Conservation (phyloP, 2,888 invertebrate genomes). For the Anoplius nigerrimus region DNA sequence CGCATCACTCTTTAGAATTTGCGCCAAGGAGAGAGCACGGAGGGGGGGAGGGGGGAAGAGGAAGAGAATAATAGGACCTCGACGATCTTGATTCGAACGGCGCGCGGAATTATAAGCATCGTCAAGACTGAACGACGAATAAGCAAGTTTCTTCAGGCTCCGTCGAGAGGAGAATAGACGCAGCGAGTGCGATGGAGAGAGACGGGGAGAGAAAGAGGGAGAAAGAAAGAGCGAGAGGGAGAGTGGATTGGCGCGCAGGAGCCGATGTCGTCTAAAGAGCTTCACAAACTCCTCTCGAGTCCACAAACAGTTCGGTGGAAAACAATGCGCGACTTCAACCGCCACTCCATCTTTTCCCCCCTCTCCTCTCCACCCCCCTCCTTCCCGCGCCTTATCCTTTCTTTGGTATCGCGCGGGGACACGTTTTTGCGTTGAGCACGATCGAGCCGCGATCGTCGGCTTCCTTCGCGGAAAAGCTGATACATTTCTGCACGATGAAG, state of each 20-base stretch:
- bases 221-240: not conserved
- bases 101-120: no score
- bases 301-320: slow-evolving; percentile 45
- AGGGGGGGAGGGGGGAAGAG: no score
- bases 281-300: slow-evolving; percentile 36
- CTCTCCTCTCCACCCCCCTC: not conserved
- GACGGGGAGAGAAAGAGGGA: not conserved
- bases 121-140: no score
- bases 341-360: not conserved
- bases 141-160: no score
- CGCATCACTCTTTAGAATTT: not conserved
- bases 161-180: not conserved
- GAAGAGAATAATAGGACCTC: no score
- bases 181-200: not conserved
- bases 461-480: no score
- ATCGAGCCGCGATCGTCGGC: no score
- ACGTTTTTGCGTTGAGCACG: no score
- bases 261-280: not conserved
- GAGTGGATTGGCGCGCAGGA: not conserved
- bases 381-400: slow-evolving; percentile 10
- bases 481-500: no score
- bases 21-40: not conserved
- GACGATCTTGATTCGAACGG: no score
- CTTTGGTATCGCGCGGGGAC: no score
- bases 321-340: slow-evolving; percentile 45